Evolutionary conservation across 2,888 invertebrate species (phyloP).

Genomic region (Macrosiphum euphorbiae): DNA sequence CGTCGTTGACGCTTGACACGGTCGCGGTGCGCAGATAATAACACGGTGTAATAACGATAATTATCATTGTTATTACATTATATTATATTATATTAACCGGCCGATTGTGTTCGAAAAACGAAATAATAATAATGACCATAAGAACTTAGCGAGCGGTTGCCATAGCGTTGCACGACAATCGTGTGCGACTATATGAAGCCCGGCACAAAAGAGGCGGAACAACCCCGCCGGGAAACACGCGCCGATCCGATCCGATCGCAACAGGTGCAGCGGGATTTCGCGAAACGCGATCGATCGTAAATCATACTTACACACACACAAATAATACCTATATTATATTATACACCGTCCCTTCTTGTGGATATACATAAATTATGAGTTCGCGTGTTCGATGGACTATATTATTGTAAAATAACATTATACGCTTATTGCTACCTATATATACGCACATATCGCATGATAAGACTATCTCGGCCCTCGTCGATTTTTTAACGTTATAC

Average conservation of each 20-base stretch:
- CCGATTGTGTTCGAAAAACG: background rate
- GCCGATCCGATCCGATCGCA: background rate
- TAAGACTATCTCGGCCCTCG: background rate
- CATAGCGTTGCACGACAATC: constrained; percentile 39
- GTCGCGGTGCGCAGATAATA: background rate
- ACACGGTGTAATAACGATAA: background rate
- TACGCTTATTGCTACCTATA: background rate
- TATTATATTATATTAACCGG: background rate
- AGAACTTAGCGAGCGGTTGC: background rate
- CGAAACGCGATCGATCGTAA: constrained; percentile 35
- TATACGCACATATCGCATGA: background rate
- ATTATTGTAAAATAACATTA: background rate
- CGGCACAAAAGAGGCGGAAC: constrained; percentile 32
- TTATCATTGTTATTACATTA: background rate
- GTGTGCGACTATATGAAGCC: background rate
- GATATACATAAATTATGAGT: background rate
- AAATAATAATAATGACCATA: background rate
- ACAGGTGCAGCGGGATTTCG: background rate
- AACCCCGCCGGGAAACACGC: constrained; percentile 36
- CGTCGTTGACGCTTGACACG: constrained; percentile 38
- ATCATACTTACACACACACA: background rate
- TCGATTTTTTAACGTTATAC: background rate
- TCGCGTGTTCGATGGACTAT: background rate
- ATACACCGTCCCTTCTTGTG: background rate
- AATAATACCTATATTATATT: background rate